Conservation (phyloP, 2,113 vertebrate species). For the Balaenoptera acutorostrata region DNA sequence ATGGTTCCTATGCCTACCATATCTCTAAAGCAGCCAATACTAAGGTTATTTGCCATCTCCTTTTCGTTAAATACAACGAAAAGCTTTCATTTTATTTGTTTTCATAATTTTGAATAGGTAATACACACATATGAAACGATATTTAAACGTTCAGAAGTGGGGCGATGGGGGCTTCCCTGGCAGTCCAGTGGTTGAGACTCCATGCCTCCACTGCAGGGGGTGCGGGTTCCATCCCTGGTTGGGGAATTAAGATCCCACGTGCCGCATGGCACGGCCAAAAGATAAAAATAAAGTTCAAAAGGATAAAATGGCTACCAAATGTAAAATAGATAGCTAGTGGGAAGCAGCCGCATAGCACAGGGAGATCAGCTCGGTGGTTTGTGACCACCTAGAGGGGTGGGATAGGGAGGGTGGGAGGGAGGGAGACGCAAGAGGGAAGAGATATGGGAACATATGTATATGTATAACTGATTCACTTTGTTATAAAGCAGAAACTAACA, state of each 20-base stretch:
- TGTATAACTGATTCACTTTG: too few species aligned
- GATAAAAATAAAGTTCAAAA: neutral
- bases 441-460: too few species aligned
- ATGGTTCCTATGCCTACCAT: neutral
- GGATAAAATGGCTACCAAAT: neutral
- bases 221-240: neutral
- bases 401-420: too few species aligned
- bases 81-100: neutral
- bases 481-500: too few species aligned
- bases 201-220: neutral
- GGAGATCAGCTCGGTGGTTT: too few species aligned
- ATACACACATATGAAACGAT: neutral
- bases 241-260: neutral
- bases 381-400: too few species aligned
- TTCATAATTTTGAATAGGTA: neutral
- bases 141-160: neutral
- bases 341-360: too few species aligned
- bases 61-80: neutral
- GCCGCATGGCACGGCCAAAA: neutral
- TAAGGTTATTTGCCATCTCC: neutral
- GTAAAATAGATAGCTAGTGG: too few species aligned
- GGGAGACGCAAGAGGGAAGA: too few species aligned
- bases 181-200: neutral
- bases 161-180: neutral
- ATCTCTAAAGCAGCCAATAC: neutral